phyloP scores from a whole-genome alignment of 2,797 vertebrate species.

The Coccyzus lansbergi region DNA sequence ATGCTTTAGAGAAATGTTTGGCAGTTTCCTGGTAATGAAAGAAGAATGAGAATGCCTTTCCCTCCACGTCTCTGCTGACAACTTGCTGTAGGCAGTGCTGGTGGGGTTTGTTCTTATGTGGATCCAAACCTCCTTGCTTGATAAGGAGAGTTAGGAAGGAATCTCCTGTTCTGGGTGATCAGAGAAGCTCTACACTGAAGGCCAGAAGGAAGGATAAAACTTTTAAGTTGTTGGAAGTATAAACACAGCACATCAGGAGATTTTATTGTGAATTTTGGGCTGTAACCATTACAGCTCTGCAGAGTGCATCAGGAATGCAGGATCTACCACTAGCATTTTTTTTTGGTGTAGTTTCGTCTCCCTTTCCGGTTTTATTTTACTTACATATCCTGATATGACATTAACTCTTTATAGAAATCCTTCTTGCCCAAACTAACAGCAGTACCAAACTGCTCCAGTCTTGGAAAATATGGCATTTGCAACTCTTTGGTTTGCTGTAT shows the following conservation, averaged over 20 bases:
- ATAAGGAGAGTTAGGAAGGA: neutral
- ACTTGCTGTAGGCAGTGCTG: neutral
- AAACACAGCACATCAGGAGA: neutral
- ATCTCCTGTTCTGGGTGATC: neutral
- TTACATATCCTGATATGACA: neutral
- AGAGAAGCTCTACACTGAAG: neutral
- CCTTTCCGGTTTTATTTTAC: neutral
- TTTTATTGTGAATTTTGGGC: neutral
- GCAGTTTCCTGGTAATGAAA: constrained; percentile 25
- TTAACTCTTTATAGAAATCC: neutral
- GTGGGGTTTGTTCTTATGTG: neutral
- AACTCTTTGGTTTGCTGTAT: neutral
- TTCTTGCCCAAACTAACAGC: neutral
- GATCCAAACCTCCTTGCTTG: neutral
- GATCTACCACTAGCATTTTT: neutral
- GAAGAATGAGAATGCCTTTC: neutral
- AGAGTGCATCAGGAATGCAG: neutral
- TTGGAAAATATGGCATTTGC: neutral
- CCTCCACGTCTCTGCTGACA: neutral
- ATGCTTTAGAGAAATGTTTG: constrained; percentile 26
- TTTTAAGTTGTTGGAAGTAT: neutral
- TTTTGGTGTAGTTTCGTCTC: neutral
- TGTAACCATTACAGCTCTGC: neutral
- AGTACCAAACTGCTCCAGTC: neutral
- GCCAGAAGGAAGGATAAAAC: neutral